phyloP scores from a whole-genome alignment of 2,888 invertebrate species.

The Drosophila conformis region DNA sequence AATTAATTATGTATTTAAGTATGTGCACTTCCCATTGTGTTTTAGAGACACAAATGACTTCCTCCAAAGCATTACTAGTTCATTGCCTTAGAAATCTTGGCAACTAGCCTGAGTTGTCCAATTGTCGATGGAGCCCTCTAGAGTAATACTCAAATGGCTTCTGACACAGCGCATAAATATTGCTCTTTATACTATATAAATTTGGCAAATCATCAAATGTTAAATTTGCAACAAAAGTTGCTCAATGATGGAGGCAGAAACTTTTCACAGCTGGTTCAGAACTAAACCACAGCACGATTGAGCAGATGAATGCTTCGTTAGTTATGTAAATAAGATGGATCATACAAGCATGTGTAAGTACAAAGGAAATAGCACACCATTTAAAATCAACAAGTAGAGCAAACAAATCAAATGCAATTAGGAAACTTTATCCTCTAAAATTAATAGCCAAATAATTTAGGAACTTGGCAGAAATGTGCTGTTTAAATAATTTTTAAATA shows the following conservation, averaged over 20 bases:
- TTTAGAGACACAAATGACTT: conserved; percentile 17
- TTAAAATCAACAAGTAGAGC: neutral
- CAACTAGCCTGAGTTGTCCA: conserved; percentile 36
- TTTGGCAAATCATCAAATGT: conserved; percentile 45
- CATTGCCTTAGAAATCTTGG: conserved; percentile 49
- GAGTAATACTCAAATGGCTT: conserved; percentile 42
- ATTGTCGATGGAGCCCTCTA: conserved; percentile 41
- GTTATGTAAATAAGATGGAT: conserved; percentile 36
- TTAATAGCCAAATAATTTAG: neutral
- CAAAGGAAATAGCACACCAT: neutral
- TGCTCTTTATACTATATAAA: conserved; percentile 6
- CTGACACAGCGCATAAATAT: conserved; percentile 55
- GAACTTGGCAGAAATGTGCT: neutral
- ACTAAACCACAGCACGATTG: conserved; percentile 31
- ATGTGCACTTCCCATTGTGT: neutral
- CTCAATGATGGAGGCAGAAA: conserved; percentile 12
- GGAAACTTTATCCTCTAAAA: neutral
- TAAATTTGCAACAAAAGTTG: conserved; percentile 24
- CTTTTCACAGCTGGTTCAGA: conserved; percentile 3
- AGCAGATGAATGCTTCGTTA: conserved; percentile 52
- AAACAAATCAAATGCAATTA: neutral
- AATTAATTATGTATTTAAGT: neutral
- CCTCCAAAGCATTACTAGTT: conserved; percentile 40
- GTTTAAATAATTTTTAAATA: neutral
- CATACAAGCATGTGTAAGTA: neutral